Base-by-base conservation (phyloP, 2,113 vertebrate genomes). In the Romanogobio albipinnatus region DNA sequence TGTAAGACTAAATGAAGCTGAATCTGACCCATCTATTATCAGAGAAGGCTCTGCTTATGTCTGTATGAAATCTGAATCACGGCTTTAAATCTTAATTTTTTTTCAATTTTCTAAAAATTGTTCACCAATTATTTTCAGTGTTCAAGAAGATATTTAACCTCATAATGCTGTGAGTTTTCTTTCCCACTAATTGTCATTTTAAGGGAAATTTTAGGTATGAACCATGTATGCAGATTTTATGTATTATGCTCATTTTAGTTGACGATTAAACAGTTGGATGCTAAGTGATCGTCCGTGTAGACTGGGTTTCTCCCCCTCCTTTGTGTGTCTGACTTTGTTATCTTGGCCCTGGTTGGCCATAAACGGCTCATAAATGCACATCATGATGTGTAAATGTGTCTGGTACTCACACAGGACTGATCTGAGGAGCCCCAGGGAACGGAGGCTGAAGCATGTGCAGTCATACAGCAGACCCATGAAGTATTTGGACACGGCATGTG, bases 361-460 rank as follows among this genome's bases (percentile, higher is more conserved):
- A 91, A 92, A 87, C 91, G 71, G 88, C 68, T 86, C 66, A 84
- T 92, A 89, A 91, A 90, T 89, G 84, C 59, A 78, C 84, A 86
- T 71, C 68, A 39, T 84, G 83, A 64, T 68, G 88, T 88, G 78
- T 87, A 86, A 87, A 93, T 88, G 86, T 78, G 47, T 68, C 62
- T 66, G 68, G 47, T 58, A 45, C 33, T 81, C 58, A 33, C 56
- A 29, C 71, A 59, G 62, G 49, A 36, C 26, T 36, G 26, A 29
- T 75, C 33, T 56, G 15, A 76, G 47, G 24, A 76, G 45, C 74
- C 9, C 1, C 45, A 19, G 56, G 51, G 76, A 62, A 9, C 76
- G 1, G 1, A 58, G 56, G 3, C 76, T 14, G 5, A 77, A 77
- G 53, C 10, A 10, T 49, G 13, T 19, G n/a, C 45, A 19, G 74